Percentiles rank a stretch among this genome's conserved stretches.
These are phyloP conservation scores for Rhea americana DNA, from an alignment of 2,113 vertebrate genomes.

Conservation along the genomic window DNA sequence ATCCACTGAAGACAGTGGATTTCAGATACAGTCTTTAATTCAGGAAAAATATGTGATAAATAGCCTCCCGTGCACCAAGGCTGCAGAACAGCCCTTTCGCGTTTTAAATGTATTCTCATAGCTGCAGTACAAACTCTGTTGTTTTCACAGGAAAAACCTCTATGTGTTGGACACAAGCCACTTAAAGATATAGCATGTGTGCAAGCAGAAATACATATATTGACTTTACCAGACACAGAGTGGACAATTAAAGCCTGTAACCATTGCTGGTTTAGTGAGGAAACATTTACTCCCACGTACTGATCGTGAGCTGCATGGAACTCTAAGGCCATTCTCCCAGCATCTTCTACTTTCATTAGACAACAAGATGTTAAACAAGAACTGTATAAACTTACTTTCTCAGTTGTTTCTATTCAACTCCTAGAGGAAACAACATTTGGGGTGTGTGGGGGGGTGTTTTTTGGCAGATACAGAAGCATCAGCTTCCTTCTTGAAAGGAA, in stretches of 20 bases:
- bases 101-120: background rate
- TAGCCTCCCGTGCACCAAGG: background rate
- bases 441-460: no score
- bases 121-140: background rate
- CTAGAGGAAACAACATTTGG: background rate
- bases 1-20: background rate
- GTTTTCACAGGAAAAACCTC: background rate
- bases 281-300: background rate
- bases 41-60: background rate
- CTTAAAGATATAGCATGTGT: background rate
- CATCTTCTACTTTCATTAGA: background rate
- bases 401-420: slow-evolving; percentile 16
- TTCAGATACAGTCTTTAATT: background rate
- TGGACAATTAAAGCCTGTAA: background rate
- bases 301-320: background rate
- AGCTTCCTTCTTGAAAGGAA: background rate
- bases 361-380: background rate
- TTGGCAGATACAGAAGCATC: background rate
- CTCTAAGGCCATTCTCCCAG: background rate
- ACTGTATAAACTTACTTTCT: background rate
- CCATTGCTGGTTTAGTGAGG: background rate
- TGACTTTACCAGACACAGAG: background rate
- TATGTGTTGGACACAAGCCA: background rate
- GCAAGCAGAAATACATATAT: background rate
- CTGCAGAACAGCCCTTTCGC: background rate